Evolutionary conservation across 1,140 invertebrate species (phyloP).

Genomic region (Helicoverpa zea): DNA sequence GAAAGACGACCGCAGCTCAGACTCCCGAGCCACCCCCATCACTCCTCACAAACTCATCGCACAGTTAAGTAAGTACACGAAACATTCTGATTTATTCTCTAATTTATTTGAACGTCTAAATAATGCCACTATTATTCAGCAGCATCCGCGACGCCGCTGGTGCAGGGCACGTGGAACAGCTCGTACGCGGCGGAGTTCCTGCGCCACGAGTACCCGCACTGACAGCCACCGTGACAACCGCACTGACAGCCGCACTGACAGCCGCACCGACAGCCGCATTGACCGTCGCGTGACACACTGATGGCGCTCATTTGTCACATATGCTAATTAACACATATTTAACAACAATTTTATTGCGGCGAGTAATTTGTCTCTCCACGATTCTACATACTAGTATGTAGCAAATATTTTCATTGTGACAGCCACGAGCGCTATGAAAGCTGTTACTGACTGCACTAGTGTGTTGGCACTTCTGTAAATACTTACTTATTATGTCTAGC

Average conservation of each 20-base stretch:
- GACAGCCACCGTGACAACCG: conserved; percentile 33
- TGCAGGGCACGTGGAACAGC: conserved; percentile 63
- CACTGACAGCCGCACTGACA: not conserved
- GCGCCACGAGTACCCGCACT: conserved; percentile 69
- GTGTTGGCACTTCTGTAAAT: not conserved
- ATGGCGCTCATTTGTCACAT: too few relatives aligned
- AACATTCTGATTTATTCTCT: not conserved
- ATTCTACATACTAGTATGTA: too few relatives aligned
- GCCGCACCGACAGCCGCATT: not conserved
- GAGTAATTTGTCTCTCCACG: too few relatives aligned
- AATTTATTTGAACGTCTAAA: not conserved
- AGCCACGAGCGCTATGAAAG: too few relatives aligned
- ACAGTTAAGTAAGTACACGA: conserved; percentile 57
- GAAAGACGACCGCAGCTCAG: conserved; percentile 64
- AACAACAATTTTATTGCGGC: too few relatives aligned
- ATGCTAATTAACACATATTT: too few relatives aligned
- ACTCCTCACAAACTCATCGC: conserved; percentile 61
- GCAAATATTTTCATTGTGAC: too few relatives aligned
- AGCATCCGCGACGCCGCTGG: conserved; percentile 38
- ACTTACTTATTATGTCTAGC: too few relatives aligned
- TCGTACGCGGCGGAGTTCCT: conserved; percentile 72
- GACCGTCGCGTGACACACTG: too few relatives aligned
- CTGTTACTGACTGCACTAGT: too few relatives aligned
- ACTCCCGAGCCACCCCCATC: conserved; percentile 57
- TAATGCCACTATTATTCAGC: conserved; percentile 14